Percentiles rank a stretch among this genome's conserved stretches.
Conservation (phyloP, 1,140 invertebrate species). For the Gonioctena quinquepunctata region DNA sequence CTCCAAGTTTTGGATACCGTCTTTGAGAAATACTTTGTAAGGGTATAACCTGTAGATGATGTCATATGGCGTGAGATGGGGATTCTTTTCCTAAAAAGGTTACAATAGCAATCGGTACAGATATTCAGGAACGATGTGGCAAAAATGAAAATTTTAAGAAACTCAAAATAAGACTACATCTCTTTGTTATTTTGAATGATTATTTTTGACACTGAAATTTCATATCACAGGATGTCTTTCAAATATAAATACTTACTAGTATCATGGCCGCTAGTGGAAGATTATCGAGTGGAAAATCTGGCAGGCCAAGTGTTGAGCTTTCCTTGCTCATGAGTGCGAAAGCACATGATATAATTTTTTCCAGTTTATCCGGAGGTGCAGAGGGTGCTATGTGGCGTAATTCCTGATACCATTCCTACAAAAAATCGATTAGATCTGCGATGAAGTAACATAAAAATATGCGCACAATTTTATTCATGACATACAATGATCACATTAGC, state of each 20-base stretch:
- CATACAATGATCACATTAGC: no score
- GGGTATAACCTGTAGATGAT: constrained; percentile 82
- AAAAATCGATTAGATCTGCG: no score
- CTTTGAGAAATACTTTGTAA: constrained; percentile 76
- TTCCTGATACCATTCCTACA: constrained; percentile 46
- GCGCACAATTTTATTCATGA: no score
- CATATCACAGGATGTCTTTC: not conserved
- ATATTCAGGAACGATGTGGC: no score
- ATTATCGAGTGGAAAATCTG: constrained; percentile 91
- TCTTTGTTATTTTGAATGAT: no score
- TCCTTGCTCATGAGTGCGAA: constrained; percentile 76
- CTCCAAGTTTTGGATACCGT: constrained; percentile 60
- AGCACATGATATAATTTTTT: constrained; percentile 74
- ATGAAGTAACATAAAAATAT: no score
- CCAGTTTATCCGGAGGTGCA: constrained; percentile 63
- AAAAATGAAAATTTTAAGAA: no score
- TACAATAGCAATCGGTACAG: no score
- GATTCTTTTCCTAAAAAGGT: constrained; percentile 68
- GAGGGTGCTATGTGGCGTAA: constrained; percentile 62
- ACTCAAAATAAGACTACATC: no score
- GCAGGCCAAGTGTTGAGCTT: constrained; percentile 70
- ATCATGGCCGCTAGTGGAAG: constrained; percentile 69
- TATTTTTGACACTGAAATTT: no score
- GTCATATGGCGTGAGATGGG: constrained; percentile 66
- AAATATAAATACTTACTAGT: constrained; percentile 66